A percentile compares a stretch with the other conserved stretches of the same genome.
These are phyloP conservation scores for Axinella damicornis DNA, from an alignment of 37 sponge, comb jelly and placozoan species.

Conservation along the genomic window DNA sequence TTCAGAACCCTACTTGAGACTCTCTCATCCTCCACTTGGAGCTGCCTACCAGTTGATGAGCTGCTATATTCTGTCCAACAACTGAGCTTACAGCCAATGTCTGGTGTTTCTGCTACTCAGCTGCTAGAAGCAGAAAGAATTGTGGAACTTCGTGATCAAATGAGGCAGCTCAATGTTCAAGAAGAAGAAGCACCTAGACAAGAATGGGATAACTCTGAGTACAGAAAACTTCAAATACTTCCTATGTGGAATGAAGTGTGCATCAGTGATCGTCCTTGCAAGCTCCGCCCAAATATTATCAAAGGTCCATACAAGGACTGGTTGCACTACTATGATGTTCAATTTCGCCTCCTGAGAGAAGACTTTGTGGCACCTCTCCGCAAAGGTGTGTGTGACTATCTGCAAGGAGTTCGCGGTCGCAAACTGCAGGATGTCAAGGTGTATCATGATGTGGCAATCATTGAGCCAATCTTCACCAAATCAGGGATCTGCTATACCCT, in stretches of 20 bases:
- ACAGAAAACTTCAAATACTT: slow-evolving; percentile 37
- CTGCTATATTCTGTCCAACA: not conserved
- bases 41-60: slow-evolving; percentile 46
- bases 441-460: slow-evolving; percentile 63
- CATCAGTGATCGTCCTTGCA: slow-evolving; percentile 3
- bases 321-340: slow-evolving; percentile 87
- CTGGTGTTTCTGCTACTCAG: not conserved
- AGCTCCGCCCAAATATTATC: slow-evolving; percentile 65
- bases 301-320: slow-evolving; percentile 66
- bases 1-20: slow-evolving; percentile 22
- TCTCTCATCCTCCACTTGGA: slow-evolving; percentile 40
- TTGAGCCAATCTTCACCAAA: slow-evolving; percentile 30
- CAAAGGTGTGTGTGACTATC: slow-evolving; percentile 67
- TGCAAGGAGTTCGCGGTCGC: slow-evolving; percentile 16
- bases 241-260: slow-evolving; percentile 66
- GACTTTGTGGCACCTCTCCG: slow-evolving; percentile 91
- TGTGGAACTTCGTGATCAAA: not conserved
- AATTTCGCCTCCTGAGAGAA: slow-evolving; percentile 89
- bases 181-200: not conserved
- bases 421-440: slow-evolving; percentile 66
- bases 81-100: not conserved
- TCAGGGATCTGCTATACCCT: slow-evolving; percentile 66
- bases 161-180: not conserved
- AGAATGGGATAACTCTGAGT: slow-evolving; percentile 62
- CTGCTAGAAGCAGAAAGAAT: not conserved